phyloP scores from a whole-genome alignment of 2,797 vertebrate genomes.

The Pachyuromys duprasi region DNA sequence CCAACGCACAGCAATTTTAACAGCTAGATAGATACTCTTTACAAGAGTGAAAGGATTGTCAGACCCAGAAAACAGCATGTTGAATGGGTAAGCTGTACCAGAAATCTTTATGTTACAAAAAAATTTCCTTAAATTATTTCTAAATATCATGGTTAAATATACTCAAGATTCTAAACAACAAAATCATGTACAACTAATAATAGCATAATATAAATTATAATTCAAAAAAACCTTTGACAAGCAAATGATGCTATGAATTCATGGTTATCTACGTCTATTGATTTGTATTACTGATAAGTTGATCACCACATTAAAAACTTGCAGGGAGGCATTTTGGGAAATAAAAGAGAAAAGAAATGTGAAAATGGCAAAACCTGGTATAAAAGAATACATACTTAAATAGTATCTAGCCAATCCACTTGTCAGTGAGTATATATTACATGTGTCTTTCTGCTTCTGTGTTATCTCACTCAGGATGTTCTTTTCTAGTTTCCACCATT shows the following conservation, averaged over 20 bases:
- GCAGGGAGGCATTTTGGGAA: slow-evolving; percentile 2
- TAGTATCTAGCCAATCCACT: neutral
- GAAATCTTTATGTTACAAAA: slow-evolving; percentile 67
- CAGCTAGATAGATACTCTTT: slow-evolving; percentile 52
- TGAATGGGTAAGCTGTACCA: slow-evolving; percentile 59
- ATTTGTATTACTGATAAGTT: slow-evolving; percentile 36
- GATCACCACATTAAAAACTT: neutral
- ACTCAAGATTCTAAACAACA: slow-evolving; percentile 7
- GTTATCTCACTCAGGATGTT: too few species aligned
- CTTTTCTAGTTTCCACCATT: too few species aligned
- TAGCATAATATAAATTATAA: neutral
- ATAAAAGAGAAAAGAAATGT: slow-evolving; percentile 50
- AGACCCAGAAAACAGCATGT: slow-evolving; percentile 42
- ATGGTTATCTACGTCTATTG: neutral
- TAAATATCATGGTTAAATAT: slow-evolving; percentile 47
- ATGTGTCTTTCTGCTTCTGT: too few species aligned
- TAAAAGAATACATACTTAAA: slow-evolving; percentile 26
- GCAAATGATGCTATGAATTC: neutral
- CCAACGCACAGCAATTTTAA: slow-evolving; percentile 58
- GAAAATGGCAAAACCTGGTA: slow-evolving; percentile 15
- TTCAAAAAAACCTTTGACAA: neutral
- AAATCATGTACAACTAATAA: neutral
- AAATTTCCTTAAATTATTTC: slow-evolving; percentile 67
- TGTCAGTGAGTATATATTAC: too few species aligned
- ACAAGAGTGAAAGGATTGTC: slow-evolving; percentile 56